Evolutionary conservation across 92 coral and sea anemone species (phyloP), one percentile per base, ranked within the genome.

Genomic region (Epizoanthus rinbou): DNA sequence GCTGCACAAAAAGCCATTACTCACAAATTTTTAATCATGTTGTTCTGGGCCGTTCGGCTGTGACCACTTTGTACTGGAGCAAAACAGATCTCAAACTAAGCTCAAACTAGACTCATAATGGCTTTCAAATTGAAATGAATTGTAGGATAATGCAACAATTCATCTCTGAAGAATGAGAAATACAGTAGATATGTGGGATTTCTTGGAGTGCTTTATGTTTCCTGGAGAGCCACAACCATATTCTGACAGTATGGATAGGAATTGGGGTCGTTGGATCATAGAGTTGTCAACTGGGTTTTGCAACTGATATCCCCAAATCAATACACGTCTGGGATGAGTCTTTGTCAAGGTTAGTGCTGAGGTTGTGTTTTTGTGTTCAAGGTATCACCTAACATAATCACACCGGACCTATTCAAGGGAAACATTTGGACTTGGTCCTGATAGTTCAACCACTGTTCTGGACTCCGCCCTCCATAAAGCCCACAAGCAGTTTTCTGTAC

Each of bases 11-110:
- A 93, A 91, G 91, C 98, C 97, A 88, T 88, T 94, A 94, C 92
- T 93, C 95, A 90, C 98, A 94, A 93, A 91, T 91, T 95, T 94
- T 93, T 95, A 93, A 90, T 93, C 78, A 93, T 91, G 95, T 95
- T 95, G 88, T 89, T 93, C 86, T 83, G 78, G 88, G 78, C 33
- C 87, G 84, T 89, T 80, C 88, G 80, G 91, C 86, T 80, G 89
- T 86, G 90, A 90, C 90, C 82, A 43, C 85, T 75, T 80, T 81
- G 59, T 75, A 9, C 81, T 25, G 80, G 62, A 45, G 37, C 23
- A 74, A 64, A 50, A 64, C 56, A 52, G 71, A 75, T 87, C 76
- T 23, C n/a, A 37, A 63, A 60, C 43, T 39, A 3, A 39, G 52
- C 4, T 28, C 71, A 16, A 7, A 14, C 64, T 57, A 41, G 22